phyloP scores from a whole-genome alignment of 2,113 vertebrate genomes.

The Micronycteris hirsuta region DNA sequence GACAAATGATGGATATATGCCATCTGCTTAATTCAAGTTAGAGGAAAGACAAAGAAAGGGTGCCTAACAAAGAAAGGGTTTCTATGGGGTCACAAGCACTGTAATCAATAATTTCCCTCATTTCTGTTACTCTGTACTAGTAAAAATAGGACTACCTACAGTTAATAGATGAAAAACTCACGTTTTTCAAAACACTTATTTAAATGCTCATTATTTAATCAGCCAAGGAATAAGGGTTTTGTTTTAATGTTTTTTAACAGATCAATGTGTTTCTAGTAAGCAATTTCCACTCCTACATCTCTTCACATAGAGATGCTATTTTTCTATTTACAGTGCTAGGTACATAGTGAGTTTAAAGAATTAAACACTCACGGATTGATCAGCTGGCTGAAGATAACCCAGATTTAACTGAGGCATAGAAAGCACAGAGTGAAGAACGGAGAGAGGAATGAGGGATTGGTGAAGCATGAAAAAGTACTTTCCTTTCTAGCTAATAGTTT shows the following conservation, averaged over 20 bases:
- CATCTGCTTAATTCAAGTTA: not conserved
- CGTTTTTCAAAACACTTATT: not conserved
- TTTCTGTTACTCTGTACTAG: not conserved
- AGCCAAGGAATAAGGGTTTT: not conserved
- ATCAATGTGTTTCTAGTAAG: constrained; percentile 4
- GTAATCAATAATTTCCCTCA: not conserved
- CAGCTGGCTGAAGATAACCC: not conserved
- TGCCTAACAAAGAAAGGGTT: not conserved
- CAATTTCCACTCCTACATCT: not conserved
- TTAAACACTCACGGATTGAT: not conserved
- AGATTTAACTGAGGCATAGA: not conserved
- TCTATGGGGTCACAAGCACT: not conserved
- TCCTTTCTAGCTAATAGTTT: not conserved
- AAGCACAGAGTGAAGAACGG: not conserved
- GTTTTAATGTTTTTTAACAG: not conserved
- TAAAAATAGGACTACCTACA: not conserved
- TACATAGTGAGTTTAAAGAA: not conserved
- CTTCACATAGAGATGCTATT: not conserved
- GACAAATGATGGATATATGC: not conserved
- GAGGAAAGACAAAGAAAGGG: not conserved
- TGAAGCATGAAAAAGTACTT: not conserved
- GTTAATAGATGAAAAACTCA: not conserved
- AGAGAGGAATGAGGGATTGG: not conserved
- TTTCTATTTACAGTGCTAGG: not conserved
- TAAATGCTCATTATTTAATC: constrained; percentile 12